Conservation (phyloP, 2,797 vertebrate genomes). For the Hydrolagus colliei region DNA sequence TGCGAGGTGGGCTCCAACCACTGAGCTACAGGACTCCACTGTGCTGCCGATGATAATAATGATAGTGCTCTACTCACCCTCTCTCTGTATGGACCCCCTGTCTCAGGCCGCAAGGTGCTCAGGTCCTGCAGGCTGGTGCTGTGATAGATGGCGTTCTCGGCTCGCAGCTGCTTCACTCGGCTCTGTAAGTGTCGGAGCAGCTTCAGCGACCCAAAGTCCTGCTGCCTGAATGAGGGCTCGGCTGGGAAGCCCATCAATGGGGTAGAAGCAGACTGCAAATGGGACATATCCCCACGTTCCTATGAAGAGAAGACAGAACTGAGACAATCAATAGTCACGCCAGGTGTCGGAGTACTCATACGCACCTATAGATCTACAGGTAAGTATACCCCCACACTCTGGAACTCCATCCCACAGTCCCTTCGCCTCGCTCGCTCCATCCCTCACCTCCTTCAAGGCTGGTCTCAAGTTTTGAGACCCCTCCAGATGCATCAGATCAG, state of each 20-base stretch:
- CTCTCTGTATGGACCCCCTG: slow-evolving; percentile 42
- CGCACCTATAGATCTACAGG: too few species aligned
- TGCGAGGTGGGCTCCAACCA: too few species aligned
- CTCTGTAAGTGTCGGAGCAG: slow-evolving; percentile 59
- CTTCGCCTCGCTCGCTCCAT: too few species aligned
- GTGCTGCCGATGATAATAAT: too few species aligned
- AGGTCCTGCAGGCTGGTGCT: slow-evolving; percentile 27
- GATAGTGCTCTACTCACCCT: slow-evolving; percentile 36
- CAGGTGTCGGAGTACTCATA: not conserved
- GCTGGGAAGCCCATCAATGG: slow-evolving; percentile 34
- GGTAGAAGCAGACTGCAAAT: slow-evolving; percentile 37
- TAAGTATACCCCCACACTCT: too few species aligned
- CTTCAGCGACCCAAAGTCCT: slow-evolving; percentile 47
- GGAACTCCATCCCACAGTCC: too few species aligned
- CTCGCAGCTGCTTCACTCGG: slow-evolving; percentile 58
- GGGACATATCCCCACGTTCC: slow-evolving; percentile 40
- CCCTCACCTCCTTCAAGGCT: too few species aligned
- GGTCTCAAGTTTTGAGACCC: too few species aligned
- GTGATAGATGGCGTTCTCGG: slow-evolving; percentile 45
- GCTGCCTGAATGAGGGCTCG: slow-evolving; percentile 31
- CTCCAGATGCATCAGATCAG: too few species aligned
- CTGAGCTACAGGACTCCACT: too few species aligned
- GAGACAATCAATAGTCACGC: not conserved
- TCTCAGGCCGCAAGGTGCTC: slow-evolving; percentile 32
- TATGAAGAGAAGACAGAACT: slow-evolving; percentile 34